Evolutionary conservation across 2,797 vertebrate species (phyloP).

Genomic region (Muscicapa striata): DNA sequence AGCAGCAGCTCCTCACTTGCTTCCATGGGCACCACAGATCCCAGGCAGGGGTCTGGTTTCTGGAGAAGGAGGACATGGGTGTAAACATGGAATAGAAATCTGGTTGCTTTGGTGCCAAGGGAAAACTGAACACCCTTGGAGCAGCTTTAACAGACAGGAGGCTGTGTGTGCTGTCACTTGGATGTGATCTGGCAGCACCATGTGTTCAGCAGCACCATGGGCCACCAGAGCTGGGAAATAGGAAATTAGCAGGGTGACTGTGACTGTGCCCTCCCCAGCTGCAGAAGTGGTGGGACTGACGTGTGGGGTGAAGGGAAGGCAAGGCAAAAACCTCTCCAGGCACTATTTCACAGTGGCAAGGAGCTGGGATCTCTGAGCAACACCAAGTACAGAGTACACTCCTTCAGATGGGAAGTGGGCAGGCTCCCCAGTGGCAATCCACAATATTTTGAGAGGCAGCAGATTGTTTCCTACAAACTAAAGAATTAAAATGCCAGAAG

Average conservation of each 20-base stretch:
- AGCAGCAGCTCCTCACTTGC: constrained; percentile 60
- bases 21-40: not conserved
- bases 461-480: constrained; percentile 53
- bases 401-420: constrained; percentile 40
- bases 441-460: constrained; percentile 55
- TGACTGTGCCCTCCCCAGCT: not conserved
- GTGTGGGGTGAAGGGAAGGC: not conserved
- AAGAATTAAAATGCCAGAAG: constrained; percentile 24
- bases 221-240: not conserved
- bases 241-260: not conserved
- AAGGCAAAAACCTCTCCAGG: not conserved
- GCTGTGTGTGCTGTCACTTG: not conserved
- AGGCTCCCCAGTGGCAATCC: not conserved
- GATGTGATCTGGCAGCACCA: not conserved
- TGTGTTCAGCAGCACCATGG: rapidly evolving
- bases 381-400: rapidly evolving
- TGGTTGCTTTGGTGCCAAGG: not conserved
- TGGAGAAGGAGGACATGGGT: constrained; percentile 22
- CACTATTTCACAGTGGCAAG: not conserved
- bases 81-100: not conserved
- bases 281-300: not conserved
- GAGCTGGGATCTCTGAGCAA: not conserved
- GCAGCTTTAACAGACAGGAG: not conserved
- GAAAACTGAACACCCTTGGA: not conserved
- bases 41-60: constrained; percentile 54